Evolutionary conservation across 2,888 invertebrate genomes (phyloP).

Genomic region (Eurytoma adleriae): DNA sequence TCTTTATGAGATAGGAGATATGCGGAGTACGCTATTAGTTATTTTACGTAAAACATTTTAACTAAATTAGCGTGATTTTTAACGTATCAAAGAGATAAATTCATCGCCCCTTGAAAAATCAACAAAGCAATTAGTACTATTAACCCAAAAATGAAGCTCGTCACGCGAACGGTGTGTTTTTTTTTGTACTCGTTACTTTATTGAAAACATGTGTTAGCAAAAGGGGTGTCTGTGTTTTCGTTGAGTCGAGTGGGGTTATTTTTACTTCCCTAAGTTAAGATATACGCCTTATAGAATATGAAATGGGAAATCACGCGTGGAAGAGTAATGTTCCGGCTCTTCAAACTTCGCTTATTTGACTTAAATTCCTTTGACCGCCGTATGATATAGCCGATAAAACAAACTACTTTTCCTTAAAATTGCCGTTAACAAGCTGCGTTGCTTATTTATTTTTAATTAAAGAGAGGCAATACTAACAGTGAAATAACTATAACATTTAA

Average conservation of each 20-base stretch:
- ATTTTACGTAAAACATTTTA: not conserved
- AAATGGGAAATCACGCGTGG: conserved; percentile 32
- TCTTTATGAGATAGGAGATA: not conserved
- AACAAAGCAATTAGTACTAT: not conserved
- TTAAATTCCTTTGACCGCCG: not conserved
- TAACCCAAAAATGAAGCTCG: conserved; percentile 35
- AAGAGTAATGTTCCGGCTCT: conserved; percentile 31
- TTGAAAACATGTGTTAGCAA: conserved; percentile 27
- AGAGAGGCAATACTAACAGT: no score
- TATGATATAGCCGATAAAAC: no score
- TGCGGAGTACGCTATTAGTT: not conserved
- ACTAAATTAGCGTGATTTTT: not conserved
- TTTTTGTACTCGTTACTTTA: conserved; percentile 5
- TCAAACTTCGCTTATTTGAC: conserved; percentile 26
- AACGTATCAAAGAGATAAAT: not conserved
- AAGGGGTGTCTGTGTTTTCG: conserved; percentile 34
- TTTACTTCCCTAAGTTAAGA: conserved; percentile 23
- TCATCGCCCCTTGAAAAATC: not conserved
- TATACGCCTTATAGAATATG: not conserved
- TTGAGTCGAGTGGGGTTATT: conserved; percentile 41
- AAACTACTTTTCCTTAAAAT: no score
- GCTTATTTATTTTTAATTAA: no score
- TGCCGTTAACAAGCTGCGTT: no score
- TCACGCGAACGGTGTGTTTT: conserved; percentile 19
- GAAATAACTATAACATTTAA: no score